phyloP scores from a whole-genome alignment of 2,797 vertebrate genomes.

The Eulemur albifrons region DNA sequence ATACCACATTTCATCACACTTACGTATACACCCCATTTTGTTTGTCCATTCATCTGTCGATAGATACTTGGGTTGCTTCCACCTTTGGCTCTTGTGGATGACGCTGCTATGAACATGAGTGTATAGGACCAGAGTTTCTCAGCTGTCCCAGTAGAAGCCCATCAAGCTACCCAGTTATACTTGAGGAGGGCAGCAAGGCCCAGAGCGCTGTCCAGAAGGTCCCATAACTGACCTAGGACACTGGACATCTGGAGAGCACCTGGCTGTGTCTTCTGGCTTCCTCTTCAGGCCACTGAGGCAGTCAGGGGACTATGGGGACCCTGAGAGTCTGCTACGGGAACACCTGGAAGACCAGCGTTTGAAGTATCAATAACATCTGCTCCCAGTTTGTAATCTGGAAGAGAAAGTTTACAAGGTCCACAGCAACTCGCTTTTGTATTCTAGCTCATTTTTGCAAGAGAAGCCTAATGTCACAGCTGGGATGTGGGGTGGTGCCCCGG shows the following conservation, averaged over 20 bases:
- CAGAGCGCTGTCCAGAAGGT: neutral
- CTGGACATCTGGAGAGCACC: neutral
- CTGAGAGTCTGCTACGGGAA: neutral
- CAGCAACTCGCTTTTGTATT: neutral
- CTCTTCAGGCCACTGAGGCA: neutral
- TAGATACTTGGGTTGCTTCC: neutral
- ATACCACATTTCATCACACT: neutral
- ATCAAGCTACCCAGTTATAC: neutral
- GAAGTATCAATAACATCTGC: neutral
- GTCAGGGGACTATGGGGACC: neutral
- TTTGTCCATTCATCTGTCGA: neutral
- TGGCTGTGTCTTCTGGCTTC: neutral
- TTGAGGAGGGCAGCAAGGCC: neutral
- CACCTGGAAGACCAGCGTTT: neutral
- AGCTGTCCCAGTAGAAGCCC: neutral
- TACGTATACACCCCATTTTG: neutral
- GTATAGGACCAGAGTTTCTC: neutral
- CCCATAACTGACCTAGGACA: neutral
- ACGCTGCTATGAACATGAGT: neutral
- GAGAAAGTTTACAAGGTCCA: neutral
- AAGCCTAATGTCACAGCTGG: neutral
- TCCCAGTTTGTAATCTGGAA: neutral
- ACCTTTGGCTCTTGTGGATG: neutral
- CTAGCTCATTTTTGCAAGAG: neutral
- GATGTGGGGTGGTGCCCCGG: neutral